Base-by-base conservation (phyloP, 2,113 vertebrate genomes). In the Sapayoa aenigma region DNA sequence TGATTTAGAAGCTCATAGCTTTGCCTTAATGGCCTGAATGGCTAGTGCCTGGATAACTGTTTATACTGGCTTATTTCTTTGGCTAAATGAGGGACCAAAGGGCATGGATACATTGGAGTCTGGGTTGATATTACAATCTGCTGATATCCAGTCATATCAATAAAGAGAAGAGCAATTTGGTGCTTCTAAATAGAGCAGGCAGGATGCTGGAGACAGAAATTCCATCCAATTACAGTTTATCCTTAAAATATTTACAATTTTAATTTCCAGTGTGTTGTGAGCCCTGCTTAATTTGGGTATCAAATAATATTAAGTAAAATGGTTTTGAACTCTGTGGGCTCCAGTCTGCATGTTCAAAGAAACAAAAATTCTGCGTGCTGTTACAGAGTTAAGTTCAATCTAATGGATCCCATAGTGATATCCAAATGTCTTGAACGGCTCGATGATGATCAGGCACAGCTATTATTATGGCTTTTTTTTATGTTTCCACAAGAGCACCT, bases 371-470 rank as follows among this genome's bases (percentile, higher is more conserved):
- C 16, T 4, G 2, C 8, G 7, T 19, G 11, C 19, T 42, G 35
- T 7, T 30, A 46, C 21, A 47, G 42, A 3, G 5, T 14, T 33
- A 78, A 55, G 2, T 52, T 28, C 35, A 18, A 7, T 9, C 37
- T 27, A 37, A 55, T 22, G 46, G 17, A 1, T 7, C 44, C 56
- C 27, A 1, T 19, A 75, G 25, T 1, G 1, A 31, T 2, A 8
- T 5, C 47, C 65, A 42, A 28, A 27, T 2, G 20, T 2, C 52
- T 71, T 30, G 7, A 55, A 35, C 1, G 6, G 12, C 25, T 80
- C 21, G 3, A 4, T 3, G 16, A 24, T 9, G 44, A 67, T 20
- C 1, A 46, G 19, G 20, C 20, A 15, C 1, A 16, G 9, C 5
- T n/a, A 30, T 16, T 21, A 27, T 7, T 35, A 18, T 0, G 37